These are phyloP conservation scores for Pomacea maculata DNA, from an alignment of 1,140 invertebrate genomes.

Conservation along the genomic window DNA sequence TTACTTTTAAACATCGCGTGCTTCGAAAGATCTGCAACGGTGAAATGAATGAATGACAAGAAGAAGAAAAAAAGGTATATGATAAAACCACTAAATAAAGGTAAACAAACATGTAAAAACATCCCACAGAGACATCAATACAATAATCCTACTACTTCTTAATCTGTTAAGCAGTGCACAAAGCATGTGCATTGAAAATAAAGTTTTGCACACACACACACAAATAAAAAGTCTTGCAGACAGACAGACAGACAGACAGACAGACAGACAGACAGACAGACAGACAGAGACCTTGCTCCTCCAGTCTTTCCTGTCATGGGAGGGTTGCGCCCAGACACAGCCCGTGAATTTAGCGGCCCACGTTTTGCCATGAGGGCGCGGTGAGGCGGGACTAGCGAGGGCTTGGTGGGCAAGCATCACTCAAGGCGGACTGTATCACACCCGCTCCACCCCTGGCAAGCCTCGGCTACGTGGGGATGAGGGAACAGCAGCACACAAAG, in stretches of 20 bases:
- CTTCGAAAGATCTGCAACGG: too few relatives aligned
- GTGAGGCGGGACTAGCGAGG: slow-evolving; percentile 6
- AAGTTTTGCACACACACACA: neutral
- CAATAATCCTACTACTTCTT: too few relatives aligned
- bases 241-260: neutral
- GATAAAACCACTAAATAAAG: too few relatives aligned
- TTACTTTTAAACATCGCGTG: too few relatives aligned
- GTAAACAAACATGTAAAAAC: too few relatives aligned
- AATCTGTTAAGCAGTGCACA: too few relatives aligned
- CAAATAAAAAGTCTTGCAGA: too few relatives aligned
- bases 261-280: neutral
- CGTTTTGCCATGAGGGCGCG: neutral
- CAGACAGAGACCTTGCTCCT: neutral
- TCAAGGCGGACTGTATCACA: neutral
- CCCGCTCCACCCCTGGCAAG: too few relatives aligned
- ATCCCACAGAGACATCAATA: too few relatives aligned
- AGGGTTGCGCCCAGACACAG: neutral
- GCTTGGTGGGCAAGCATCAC: slow-evolving; percentile 1
- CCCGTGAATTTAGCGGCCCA: slow-evolving; percentile 1
- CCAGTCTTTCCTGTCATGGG: slow-evolving; percentile 4
- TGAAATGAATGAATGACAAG: too few relatives aligned
- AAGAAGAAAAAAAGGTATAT: too few relatives aligned
- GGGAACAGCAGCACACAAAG: neutral
- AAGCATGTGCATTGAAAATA: neutral
- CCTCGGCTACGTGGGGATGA: neutral